Evolutionary conservation across 1,140 invertebrate genomes (phyloP).

Genomic region (Caenorhabditis remanei): DNA sequence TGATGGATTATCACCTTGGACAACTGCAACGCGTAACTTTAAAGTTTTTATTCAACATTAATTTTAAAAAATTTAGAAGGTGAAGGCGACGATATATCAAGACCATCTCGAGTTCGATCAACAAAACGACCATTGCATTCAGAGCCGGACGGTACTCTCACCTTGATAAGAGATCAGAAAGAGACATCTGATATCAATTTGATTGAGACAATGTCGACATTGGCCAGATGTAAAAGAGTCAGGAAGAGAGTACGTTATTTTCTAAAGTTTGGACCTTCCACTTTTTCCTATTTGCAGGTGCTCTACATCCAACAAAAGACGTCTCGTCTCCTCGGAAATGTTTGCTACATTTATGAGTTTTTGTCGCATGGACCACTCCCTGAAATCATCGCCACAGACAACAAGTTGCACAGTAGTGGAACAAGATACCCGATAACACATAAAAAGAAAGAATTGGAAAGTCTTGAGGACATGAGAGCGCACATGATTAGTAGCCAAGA

Average conservation of each 20-base stretch:
- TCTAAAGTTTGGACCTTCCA: too few relatives aligned
- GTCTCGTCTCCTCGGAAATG: constrained; percentile 31
- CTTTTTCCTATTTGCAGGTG: too few relatives aligned
- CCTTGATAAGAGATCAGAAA: background rate
- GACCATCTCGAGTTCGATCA: constrained; percentile 8
- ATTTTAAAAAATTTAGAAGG: background rate
- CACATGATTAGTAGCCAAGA: background rate
- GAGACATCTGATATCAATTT: background rate
- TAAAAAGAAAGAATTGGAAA: background rate
- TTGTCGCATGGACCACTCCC: constrained; percentile 35
- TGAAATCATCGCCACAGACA: background rate
- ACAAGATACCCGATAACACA: background rate
- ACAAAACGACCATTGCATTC: background rate
- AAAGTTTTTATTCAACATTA: background rate
- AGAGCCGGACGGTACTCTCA: background rate
- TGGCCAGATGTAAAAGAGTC: constrained; percentile 57
- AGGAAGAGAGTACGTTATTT: constrained; percentile 53
- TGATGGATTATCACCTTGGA: constrained; percentile 63
- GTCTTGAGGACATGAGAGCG: background rate
- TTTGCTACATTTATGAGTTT: constrained; percentile 61
- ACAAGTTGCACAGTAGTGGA: background rate
- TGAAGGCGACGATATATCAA: background rate
- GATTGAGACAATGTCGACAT: constrained; percentile 58
- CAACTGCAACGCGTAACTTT: background rate
- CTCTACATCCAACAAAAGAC: constrained; percentile 51